These are phyloP conservation scores for Syrmaticus mikado DNA, from an alignment of 2,113 vertebrate species.

Conservation along the genomic window DNA sequence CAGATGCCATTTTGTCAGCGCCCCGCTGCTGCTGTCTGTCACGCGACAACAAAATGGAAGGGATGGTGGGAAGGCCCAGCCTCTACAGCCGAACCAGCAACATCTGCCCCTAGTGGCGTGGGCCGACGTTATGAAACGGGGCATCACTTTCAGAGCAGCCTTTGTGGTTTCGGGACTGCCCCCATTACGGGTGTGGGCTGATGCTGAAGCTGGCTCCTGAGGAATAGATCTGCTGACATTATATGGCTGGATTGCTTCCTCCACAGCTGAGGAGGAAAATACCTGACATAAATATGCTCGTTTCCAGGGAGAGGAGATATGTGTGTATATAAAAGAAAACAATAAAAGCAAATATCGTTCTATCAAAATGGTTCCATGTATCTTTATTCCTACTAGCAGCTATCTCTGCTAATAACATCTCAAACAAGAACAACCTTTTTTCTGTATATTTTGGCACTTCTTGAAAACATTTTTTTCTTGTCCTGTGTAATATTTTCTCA, in stretches of 20 bases:
- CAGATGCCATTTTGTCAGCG: too few relatives aligned
- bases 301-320: neutral
- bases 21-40: too few relatives aligned
- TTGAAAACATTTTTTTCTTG: neutral
- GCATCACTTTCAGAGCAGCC: too few relatives aligned
- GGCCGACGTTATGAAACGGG: too few relatives aligned
- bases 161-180: rapidly evolving
- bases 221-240: rapidly evolving
- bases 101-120: too few relatives aligned
- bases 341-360: neutral
- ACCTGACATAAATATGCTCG: neutral
- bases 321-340: neutral
- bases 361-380: neutral
- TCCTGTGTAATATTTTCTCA: neutral
- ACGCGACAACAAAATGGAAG: too few relatives aligned
- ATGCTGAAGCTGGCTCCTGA: neutral
- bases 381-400: neutral
- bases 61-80: too few relatives aligned
- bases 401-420: too few relatives aligned
- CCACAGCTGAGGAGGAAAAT: neutral
- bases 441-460: neutral
- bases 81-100: too few relatives aligned
- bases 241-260: rapidly evolving
- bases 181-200: too few relatives aligned
- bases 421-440: neutral